These are phyloP conservation scores for Carduelis carduelis DNA, from an alignment of 2,797 vertebrate species.

Conservation along the genomic window DNA sequence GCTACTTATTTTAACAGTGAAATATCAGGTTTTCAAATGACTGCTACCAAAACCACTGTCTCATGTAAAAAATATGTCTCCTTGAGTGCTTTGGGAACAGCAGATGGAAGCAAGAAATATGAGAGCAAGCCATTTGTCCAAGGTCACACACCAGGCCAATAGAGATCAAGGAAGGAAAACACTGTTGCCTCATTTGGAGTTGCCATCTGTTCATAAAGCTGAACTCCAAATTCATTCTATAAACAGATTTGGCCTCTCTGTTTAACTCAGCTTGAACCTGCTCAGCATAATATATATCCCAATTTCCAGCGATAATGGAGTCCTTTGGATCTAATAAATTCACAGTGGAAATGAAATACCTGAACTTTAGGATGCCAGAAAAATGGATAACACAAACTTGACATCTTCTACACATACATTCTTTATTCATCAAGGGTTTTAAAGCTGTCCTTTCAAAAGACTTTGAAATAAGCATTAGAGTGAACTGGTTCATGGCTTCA, in stretches of 20 bases:
- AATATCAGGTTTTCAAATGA: background rate
- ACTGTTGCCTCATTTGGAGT: background rate
- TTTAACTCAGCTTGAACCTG: background rate
- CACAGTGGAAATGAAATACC: background rate
- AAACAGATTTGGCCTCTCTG: background rate
- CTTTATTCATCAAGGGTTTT: background rate
- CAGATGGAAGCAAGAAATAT: background rate
- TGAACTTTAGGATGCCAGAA: background rate
- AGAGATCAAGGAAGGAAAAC: background rate
- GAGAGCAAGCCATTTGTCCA: background rate
- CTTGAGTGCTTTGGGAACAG: background rate
- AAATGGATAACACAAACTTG: background rate
- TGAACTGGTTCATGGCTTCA: background rate
- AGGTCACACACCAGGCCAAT: background rate
- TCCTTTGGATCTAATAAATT: background rate
- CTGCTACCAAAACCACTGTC: background rate
- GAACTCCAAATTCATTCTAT: background rate
- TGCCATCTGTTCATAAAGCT: background rate
- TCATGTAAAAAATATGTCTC: background rate
- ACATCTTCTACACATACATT: background rate
- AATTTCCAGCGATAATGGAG: background rate
- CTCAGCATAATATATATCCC: background rate
- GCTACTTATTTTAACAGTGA: background rate
- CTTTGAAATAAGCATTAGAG: background rate
- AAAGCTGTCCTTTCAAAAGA: background rate